These are phyloP conservation scores for Eutrigla gurnardus DNA, from an alignment of 2,797 vertebrate genomes.

Conservation along the genomic window DNA sequence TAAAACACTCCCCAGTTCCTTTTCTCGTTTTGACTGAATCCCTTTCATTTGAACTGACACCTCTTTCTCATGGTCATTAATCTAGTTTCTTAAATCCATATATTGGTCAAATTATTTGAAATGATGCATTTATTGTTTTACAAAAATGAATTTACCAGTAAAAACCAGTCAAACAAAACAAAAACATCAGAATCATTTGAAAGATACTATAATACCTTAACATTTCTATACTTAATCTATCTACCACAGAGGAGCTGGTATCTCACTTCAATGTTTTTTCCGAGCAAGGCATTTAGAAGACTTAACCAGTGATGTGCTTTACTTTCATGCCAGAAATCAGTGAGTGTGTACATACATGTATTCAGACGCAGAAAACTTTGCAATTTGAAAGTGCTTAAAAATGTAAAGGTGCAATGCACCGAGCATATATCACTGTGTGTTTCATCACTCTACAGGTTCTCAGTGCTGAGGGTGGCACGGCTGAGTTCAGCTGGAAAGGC, in stretches of 20 bases:
- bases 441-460: conserved; percentile 6
- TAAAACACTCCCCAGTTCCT: not conserved
- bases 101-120: not conserved
- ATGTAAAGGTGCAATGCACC: conserved; percentile 15
- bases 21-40: conserved; percentile 10
- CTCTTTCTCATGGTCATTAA: not conserved
- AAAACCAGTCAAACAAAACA: not conserved
- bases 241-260: too few species aligned
- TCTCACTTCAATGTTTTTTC: conserved; percentile 14
- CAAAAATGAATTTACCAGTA: not conserved
- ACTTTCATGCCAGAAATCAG: conserved; percentile 41
- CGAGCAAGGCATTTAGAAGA: conserved; percentile 18
- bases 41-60: not conserved
- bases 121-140: not conserved
- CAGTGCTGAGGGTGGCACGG: conserved; percentile 16
- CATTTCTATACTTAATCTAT: not conserved
- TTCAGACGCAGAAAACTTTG: conserved; percentile 7
- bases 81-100: not conserved
- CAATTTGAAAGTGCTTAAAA: conserved; percentile 2
- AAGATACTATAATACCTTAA: conserved; percentile 3
- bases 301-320: conserved; percentile 48
- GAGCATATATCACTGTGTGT: conserved; percentile 17
- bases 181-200: not conserved
- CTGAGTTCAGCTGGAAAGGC: conserved; percentile 55
- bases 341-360: conserved; percentile 15